Evolutionary conservation across 1,140 invertebrate genomes (phyloP), one percentile per base, ranked within the genome.

Genomic region (Apolygus lucorum): DNA sequence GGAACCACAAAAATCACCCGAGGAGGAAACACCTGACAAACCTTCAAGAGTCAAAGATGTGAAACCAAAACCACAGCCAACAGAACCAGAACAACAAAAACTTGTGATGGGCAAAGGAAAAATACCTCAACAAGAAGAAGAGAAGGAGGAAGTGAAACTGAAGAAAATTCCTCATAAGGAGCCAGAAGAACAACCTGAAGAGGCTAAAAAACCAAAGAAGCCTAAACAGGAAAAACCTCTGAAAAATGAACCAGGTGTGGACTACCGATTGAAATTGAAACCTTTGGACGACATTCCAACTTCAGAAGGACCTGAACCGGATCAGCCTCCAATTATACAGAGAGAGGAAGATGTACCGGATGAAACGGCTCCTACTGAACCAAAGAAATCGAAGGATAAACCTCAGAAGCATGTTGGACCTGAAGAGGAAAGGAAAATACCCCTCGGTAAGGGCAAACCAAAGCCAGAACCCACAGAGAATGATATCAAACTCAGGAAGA

Each of bases 401-500:
- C 63, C 63, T 52, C 11, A 66, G 22, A 72, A 74, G 59, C 67
- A 72, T 8, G 70, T 71, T 52, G 66, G 67, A 25, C 70, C 72
- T 52, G 62, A 65, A 52, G 79, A 82, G 71, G 78, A 80, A 65
- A 76, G 78, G 70, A 75, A 75, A 8, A 74, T 84, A 2, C 82
- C 79, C 0, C 49, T 72, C 2, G 77, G 77, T 4, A 77, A 76
- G 68, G 74, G 76, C 13, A 76, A 79, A 69, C 76, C 81, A 66
- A 75, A 78, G 65, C 72, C 75, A 21, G 68, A 75, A 67, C 73
- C 77, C 34, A 71, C 74, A 68, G 73, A 79, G 63, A 76, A 80
- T 73, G 76, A 80, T 72, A 75, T 82, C 2, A 74, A 76, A 72
- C 77, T 76, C 14, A 82, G 80, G 69, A 79, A 79, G 67, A 78